These are phyloP conservation scores for Lepidocyrtinus sp. DNA, from an alignment of 2,888 invertebrate species.

Conservation along the genomic window DNA sequence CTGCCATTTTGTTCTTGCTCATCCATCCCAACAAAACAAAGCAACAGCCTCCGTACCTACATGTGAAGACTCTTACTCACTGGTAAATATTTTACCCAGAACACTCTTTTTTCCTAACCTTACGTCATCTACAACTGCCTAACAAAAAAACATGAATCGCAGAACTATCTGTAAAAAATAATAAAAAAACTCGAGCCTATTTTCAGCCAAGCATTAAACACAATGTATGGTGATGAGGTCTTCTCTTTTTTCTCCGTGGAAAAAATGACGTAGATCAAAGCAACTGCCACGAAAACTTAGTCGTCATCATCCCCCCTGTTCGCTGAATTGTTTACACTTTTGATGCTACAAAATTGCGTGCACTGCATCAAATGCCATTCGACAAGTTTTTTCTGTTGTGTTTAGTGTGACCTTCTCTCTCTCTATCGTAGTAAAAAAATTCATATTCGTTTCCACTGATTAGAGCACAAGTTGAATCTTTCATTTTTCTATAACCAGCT, in stretches of 20 bases:
- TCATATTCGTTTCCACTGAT: too few species aligned
- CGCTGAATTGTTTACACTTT: slow-evolving; percentile 57
- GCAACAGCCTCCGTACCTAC: too few species aligned
- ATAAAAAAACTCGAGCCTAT: not conserved
- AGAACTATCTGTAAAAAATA: not conserved
- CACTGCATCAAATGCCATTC: not conserved
- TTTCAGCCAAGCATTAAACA: not conserved
- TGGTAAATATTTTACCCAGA: not conserved
- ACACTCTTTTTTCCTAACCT: not conserved
- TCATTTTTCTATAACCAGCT: not conserved
- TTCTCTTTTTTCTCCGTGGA: not conserved
- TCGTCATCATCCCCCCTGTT: slow-evolving; percentile 31
- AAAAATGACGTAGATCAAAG: not conserved
- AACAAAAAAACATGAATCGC: not conserved
- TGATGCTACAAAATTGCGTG: not conserved
- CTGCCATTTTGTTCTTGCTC: too few species aligned
- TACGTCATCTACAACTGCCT: not conserved
- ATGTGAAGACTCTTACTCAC: slow-evolving; percentile 1
- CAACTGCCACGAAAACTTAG: not conserved
- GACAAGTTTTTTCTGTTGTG: too few species aligned
- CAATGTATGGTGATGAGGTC: slow-evolving; percentile 39
- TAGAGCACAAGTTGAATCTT: not conserved
- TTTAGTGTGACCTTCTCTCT: too few species aligned
- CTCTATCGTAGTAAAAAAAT: too few species aligned
- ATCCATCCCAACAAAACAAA: too few species aligned